Percentiles rank a stretch among this genome's conserved stretches.
Evolutionary conservation across 2,888 invertebrate species (phyloP).

Genomic region (Amphipoea lucens): DNA sequence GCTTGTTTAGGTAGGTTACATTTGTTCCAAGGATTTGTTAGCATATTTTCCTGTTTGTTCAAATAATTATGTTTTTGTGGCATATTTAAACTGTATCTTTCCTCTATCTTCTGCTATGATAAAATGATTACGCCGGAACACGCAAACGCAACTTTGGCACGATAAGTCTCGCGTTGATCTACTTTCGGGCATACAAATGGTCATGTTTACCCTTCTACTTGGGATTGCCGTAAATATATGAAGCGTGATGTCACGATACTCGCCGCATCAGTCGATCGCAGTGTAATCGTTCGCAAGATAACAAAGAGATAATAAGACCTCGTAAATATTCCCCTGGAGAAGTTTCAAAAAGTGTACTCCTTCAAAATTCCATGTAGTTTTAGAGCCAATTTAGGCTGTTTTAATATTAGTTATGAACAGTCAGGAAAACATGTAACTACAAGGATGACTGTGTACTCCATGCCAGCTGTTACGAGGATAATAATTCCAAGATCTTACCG

Average conservation of each 20-base stretch:
- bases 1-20: background rate
- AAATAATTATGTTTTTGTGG: slow-evolving; percentile 5
- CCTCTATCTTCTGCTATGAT: background rate
- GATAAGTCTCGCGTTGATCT: background rate
- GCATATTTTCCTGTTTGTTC: slow-evolving; percentile 54
- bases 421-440: slow-evolving; percentile 37
- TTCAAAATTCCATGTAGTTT: background rate
- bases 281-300: background rate
- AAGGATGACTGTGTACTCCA: slow-evolving; percentile 53
- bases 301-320: background rate
- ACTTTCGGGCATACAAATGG: background rate
- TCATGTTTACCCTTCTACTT: background rate
- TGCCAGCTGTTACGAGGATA: slow-evolving; percentile 43
- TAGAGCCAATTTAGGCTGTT: background rate
- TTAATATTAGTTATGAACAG: slow-evolving; percentile 17
- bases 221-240: background rate
- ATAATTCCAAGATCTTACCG: slow-evolving; percentile 78
- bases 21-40: slow-evolving; percentile 8
- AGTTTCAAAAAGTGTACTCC: no score
- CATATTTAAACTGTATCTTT: background rate
- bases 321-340: background rate
- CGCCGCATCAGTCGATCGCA: background rate
- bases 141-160: background rate
- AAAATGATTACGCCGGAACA: background rate
- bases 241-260: background rate